These are phyloP conservation scores for Parnassius apollo DNA, from an alignment of 2,888 invertebrate genomes.

Conservation along the genomic window DNA sequence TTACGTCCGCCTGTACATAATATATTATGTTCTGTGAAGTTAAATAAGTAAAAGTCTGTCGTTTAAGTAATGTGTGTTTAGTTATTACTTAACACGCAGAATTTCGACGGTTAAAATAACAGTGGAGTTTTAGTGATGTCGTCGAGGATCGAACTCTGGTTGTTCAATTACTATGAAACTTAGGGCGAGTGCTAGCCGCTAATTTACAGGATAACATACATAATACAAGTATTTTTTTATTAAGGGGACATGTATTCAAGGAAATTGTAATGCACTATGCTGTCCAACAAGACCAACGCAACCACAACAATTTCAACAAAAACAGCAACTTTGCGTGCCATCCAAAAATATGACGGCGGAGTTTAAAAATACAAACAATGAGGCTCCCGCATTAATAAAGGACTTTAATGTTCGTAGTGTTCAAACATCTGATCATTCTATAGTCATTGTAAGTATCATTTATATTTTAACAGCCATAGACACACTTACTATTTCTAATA, in stretches of 20 bases:
- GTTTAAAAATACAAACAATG: background rate
- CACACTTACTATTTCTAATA: too few species aligned
- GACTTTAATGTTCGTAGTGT: slow-evolving; percentile 26
- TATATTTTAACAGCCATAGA: slow-evolving; percentile 2
- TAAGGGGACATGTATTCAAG: background rate
- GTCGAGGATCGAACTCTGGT: too few species aligned
- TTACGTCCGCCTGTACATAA: too few species aligned
- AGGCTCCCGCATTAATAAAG: background rate
- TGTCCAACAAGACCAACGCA: slow-evolving; percentile 3
- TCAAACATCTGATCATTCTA: slow-evolving; percentile 62
- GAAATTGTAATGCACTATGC: slow-evolving; percentile 1
- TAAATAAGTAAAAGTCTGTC: too few species aligned
- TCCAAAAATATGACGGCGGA: background rate
- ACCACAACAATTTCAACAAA: slow-evolving; percentile 2
- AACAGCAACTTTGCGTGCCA: background rate
- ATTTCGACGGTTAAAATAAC: too few species aligned
- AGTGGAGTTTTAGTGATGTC: too few species aligned
- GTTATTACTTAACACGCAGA: too few species aligned
- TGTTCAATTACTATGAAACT: too few species aligned
- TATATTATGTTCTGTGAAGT: too few species aligned
- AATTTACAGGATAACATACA: too few species aligned
- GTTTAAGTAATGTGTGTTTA: too few species aligned
- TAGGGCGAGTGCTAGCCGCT: too few species aligned
- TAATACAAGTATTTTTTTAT: background rate
- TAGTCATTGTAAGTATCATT: slow-evolving; percentile 50